These are phyloP conservation scores for Rhinolophus ferrumequinum DNA, from an alignment of 2,113 vertebrate species.

Conservation along the genomic window DNA sequence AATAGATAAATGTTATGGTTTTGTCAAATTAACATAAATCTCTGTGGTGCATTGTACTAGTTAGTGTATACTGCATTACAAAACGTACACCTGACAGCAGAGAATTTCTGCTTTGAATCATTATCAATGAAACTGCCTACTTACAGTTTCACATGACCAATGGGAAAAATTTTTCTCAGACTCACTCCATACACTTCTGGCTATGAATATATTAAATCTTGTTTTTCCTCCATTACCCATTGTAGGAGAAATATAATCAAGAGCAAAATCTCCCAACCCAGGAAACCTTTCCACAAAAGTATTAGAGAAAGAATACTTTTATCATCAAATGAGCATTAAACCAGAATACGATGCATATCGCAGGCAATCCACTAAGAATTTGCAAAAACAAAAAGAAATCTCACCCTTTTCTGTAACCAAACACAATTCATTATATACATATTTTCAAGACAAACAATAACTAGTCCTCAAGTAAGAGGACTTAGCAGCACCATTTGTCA, in stretches of 20 bases:
- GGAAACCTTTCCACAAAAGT: neutral
- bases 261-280: neutral
- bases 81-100: too few species aligned
- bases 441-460: neutral
- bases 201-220: neutral
- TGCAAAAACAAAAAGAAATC: neutral
- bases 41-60: neutral
- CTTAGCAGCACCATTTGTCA: too few species aligned
- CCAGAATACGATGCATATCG: neutral
- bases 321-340: neutral
- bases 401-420: neutral
- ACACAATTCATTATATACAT: neutral
- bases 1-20: neutral
- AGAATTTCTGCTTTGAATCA: neutral
- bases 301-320: neutral
- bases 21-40: neutral
- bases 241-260: neutral
- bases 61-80: neutral
- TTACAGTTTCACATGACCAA: neutral
- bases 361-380: neutral
- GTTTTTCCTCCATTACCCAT: neutral
- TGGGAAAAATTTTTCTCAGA: neutral
- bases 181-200: neutral
- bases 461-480: neutral
- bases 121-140: neutral